phyloP scores from a whole-genome alignment of 2,888 invertebrate species.

The Dioctria rufipes region DNA sequence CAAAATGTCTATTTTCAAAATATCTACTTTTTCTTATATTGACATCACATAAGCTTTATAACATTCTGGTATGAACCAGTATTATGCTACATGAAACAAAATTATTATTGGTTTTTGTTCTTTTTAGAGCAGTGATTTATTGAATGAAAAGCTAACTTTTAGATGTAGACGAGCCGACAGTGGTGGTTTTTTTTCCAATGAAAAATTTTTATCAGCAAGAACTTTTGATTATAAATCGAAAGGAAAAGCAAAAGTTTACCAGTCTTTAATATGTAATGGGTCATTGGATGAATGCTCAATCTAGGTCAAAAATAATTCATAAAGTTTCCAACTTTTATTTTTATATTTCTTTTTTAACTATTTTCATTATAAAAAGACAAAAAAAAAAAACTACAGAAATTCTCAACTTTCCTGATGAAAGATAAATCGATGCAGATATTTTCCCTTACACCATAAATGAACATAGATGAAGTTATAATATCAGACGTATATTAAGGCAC shows the following conservation, averaged over 20 bases:
- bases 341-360: not conserved
- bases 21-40: too few species aligned
- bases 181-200: too few species aligned
- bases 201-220: too few species aligned
- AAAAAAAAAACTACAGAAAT: not conserved
- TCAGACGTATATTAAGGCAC: not conserved
- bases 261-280: not conserved
- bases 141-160: too few species aligned
- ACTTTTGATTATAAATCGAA: too few species aligned
- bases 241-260: not conserved
- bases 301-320: conserved; percentile 9
- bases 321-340: conserved; percentile 2
- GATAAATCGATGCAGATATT: conserved; percentile 8
- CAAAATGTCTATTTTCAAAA: too few species aligned
- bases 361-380: not conserved
- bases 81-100: too few species aligned
- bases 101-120: too few species aligned
- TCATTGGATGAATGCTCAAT: not conserved
- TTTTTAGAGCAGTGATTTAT: too few species aligned
- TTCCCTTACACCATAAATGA: not conserved
- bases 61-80: too few species aligned
- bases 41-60: too few species aligned
- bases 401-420: not conserved
- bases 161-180: too few species aligned
- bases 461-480: not conserved